Percentiles rank a stretch among this genome's conserved stretches.
phyloP scores from a whole-genome alignment of 1,140 invertebrate genomes.

The Pseudomyrmex gracilis region DNA sequence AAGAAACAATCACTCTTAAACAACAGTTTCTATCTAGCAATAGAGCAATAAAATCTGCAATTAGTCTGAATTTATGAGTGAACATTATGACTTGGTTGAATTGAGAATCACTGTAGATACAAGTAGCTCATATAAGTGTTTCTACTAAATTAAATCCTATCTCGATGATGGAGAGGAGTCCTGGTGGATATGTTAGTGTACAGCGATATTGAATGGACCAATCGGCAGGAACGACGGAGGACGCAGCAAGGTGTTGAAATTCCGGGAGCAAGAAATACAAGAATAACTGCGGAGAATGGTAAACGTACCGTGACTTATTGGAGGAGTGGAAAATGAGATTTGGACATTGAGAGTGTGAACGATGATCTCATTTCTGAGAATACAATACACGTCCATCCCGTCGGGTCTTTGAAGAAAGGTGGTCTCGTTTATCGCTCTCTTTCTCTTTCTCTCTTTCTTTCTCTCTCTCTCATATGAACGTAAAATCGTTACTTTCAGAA shows the following conservation, averaged over 20 bases:
- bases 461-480: not conserved
- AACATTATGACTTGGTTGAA: not conserved
- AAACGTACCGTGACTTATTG: constrained; percentile 78
- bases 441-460: no score
- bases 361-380: constrained; percentile 69
- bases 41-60: no score
- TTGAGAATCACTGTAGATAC: constrained; percentile 62
- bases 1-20: no score
- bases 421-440: constrained; percentile 21
- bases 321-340: constrained; percentile 71
- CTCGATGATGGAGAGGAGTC: constrained; percentile 65
- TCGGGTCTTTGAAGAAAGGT: constrained; percentile 50
- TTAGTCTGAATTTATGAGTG: not conserved
- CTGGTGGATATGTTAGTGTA: constrained; percentile 48
- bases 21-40: no score
- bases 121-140: constrained; percentile 60
- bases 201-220: constrained; percentile 60
- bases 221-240: constrained; percentile 41
- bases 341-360: constrained; percentile 64
- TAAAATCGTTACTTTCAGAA: constrained; percentile 46
- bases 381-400: constrained; percentile 59
- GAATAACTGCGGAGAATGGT: constrained; percentile 74
- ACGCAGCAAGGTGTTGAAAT: constrained; percentile 67
- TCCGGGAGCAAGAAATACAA: constrained; percentile 70
- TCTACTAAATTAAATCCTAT: constrained; percentile 73